Evolutionary conservation across 2,113 vertebrate species (phyloP), one percentile per base, ranked within the genome.

Genomic region (Myrmecobius fasciatus): DNA sequence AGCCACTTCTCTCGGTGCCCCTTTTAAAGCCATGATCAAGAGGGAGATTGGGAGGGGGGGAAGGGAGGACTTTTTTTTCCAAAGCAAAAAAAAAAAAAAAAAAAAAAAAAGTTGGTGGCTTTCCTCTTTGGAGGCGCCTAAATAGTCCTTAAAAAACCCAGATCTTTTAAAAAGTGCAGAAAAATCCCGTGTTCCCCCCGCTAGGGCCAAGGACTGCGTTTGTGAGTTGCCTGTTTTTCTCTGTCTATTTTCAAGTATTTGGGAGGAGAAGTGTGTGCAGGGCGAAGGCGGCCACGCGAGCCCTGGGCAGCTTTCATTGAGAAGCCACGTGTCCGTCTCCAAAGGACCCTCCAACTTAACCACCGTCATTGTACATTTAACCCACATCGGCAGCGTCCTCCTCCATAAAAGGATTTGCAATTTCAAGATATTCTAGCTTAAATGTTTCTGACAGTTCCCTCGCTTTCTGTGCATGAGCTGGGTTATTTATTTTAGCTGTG

Each of bases 361-460:
- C 99, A 99, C 99, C 99, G 99, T 99, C 99, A 99, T 99, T 99
- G 99, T 99, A 99, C 99, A 98, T 99, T 99, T 99, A 99, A 99
- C 99, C 99, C 99, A 99, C 99, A 99, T 99, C 99, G 99, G 99
- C 99, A 99, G 99, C 99, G 99, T 99, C 98, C 98, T 98, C 99
- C 99, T 99, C 99, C 99, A 99, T 99, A 99, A 99, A 99, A 99
- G 99, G 99, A 99, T 99, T 99, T 99, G 99, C 99, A 99, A 99
- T 99, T 99, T 99, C 99, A 99, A 99, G 99, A 99, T 99, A 99
- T 99, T 99, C 99, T 99, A 99, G 99, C 99, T 99, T 99, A 99
- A 99, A 99, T 99, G 99, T 99, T 99, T 99, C 99, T 99, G 99
- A 99, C 99, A 99, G 99, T 99, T 99, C 99, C 99, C 99, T 99